Percentiles rank a stretch among this genome's conserved stretches.
These are phyloP conservation scores for Embiotoca jacksoni DNA, from an alignment of 2,113 vertebrate genomes.

Conservation along the genomic window DNA sequence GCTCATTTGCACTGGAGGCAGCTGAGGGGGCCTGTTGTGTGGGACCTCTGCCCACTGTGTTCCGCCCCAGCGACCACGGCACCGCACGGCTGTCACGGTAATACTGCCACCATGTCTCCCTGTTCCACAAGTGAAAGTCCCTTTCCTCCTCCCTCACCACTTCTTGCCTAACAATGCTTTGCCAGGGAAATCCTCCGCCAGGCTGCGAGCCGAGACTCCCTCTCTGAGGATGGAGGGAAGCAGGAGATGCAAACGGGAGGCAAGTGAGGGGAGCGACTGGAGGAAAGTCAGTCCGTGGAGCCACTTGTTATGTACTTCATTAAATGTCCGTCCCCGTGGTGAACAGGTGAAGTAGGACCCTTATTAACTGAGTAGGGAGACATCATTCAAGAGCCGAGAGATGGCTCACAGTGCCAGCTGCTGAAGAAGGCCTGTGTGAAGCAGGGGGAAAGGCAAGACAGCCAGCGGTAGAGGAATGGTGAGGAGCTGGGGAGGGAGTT, in stretches of 20 bases:
- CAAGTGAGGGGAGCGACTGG: slow-evolving; percentile 79
- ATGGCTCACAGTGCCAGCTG: slow-evolving; percentile 88
- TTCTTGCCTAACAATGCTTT: slow-evolving; percentile 84
- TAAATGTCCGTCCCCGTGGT: slow-evolving; percentile 93
- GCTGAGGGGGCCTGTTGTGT: slow-evolving; percentile 85
- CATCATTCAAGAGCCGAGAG: slow-evolving; percentile 93
- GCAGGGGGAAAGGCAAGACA: slow-evolving; percentile 29
- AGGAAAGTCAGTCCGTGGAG: slow-evolving; percentile 85
- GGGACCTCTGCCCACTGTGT: slow-evolving; percentile 90
- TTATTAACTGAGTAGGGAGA: slow-evolving; percentile 96
- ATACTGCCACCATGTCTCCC: slow-evolving; percentile 60
- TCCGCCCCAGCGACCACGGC: slow-evolving; percentile 86
- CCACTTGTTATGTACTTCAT: slow-evolving; percentile 96
- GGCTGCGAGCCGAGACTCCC: slow-evolving; percentile 73
- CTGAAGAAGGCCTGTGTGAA: slow-evolving; percentile 56
- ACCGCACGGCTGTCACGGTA: slow-evolving; percentile 86
- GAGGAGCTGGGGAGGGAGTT: slow-evolving; percentile 37
- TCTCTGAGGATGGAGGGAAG: slow-evolving; percentile 57
- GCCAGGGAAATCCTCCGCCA: slow-evolving; percentile 88
- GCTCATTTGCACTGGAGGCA: slow-evolving; percentile 92
- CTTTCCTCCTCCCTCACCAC: slow-evolving; percentile 61
- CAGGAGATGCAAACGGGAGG: slow-evolving; percentile 59
- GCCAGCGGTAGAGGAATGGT: slow-evolving; percentile 35
- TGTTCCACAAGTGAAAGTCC: slow-evolving; percentile 62
- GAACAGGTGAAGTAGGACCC: slow-evolving; percentile 87